Evolutionary conservation across 2,888 invertebrate genomes (phyloP).

Genomic region (Neelides folsomi): DNA sequence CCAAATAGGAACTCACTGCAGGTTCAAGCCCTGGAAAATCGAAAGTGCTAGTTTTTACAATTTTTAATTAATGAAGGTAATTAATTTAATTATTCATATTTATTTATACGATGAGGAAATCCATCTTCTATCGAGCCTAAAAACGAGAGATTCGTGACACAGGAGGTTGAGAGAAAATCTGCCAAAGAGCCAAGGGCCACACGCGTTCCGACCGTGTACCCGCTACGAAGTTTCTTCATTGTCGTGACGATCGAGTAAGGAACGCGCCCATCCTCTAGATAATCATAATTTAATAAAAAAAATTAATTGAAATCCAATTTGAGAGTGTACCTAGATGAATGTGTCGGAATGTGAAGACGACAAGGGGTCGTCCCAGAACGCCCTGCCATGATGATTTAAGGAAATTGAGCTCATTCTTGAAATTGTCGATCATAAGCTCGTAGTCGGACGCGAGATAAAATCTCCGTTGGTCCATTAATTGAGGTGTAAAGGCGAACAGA

Average conservation of each 20-base stretch:
- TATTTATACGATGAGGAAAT: conserved; percentile 51
- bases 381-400: conserved; percentile 97
- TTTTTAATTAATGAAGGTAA: no score
- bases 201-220: conserved; percentile 96
- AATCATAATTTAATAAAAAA: conserved; percentile 2
- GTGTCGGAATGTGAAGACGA: conserved; percentile 77
- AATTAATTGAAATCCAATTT: conserved; percentile 3
- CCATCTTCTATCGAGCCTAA: conserved; percentile 85
- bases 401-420: conserved; percentile 94
- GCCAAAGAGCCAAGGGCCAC: conserved; percentile 88
- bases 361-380: conserved; percentile 89
- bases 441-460: conserved; percentile 98
- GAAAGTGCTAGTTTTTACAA: no score
- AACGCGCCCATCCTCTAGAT: conserved; percentile 74
- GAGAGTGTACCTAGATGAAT: conserved; percentile 58
- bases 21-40: no score
- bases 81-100: no score
- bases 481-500: conserved; percentile 96
- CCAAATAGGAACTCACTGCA: no score
- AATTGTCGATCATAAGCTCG: conserved; percentile 93
- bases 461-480: conserved; percentile 95
- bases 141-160: conserved; percentile 92
- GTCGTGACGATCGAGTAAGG: conserved; percentile 92
- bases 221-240: conserved; percentile 94
- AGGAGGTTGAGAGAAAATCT: conserved; percentile 93